Base-by-base conservation (phyloP, 2,797 vertebrate genomes). In the Synanceia verrucosa region DNA sequence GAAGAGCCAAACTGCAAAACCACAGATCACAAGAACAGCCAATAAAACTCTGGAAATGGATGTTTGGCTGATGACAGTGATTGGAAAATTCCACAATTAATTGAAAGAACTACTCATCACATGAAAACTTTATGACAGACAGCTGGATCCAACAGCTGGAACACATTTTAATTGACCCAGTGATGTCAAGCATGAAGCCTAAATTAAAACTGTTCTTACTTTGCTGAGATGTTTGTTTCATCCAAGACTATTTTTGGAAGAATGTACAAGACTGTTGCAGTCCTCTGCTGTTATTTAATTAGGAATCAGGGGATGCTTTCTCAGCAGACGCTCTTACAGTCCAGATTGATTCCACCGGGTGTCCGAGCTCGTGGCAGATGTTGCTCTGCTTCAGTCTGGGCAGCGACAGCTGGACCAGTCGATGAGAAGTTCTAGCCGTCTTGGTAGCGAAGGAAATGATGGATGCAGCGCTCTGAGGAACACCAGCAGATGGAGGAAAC, bases 321-420 rank as follows among this genome's bases (percentile, higher is more conserved):
- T 28, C n/a, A 43, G 34, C 6, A 6, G 21, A 10, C 5, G 34
- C 21, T 70, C 93, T 94, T 89, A 96, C 96, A 0, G 73, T 88
- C 62, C 82, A 76, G 74, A 96, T 91, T 1, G 85, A 62, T 16
- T 88, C 68, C 52, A 93, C 94, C 0, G 72, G 89, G 10, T 0
- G 61, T 58, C 86, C 72, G 10, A 69, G 63, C 3, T 88, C 79
- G 7, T 71, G 85, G 89, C 88, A 93, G 69, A 92, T 56, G 44
- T 56, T 81, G 74, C 75, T 70, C 66, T 83, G 57, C 86, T 83
- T 94, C 72, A 93, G 8, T 37, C 72, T 83, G 16, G 95, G 95
- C 73, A 91, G 70, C 1, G 95, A 88, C 0, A 97, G 93, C 39
- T 58, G 75, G 51, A 90, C 18, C 48, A 92, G 73, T 36, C 94